Conservation (phyloP, 2,888 invertebrate species). For the Drosophila anomelani region DNA sequence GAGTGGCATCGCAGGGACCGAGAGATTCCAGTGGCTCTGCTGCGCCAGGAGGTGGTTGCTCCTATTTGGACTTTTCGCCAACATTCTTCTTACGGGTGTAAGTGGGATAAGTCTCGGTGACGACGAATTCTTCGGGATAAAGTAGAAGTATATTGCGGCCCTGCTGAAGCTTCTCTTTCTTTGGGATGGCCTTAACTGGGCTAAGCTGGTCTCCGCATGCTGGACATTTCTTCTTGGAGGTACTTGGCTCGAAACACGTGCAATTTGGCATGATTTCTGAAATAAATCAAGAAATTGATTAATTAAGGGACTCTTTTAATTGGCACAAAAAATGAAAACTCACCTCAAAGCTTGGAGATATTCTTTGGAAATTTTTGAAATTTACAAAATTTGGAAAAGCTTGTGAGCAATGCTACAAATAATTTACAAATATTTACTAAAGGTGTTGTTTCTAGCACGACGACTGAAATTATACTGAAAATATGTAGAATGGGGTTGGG, state of each 20-base stretch:
- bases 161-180: not conserved
- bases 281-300: not conserved
- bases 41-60: not conserved
- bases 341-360: too few relatives aligned
- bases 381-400: too few relatives aligned
- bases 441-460: too few relatives aligned
- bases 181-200: not conserved
- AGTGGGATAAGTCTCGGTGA: not conserved
- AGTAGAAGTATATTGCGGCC: not conserved
- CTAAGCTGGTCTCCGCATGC: not conserved
- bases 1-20: too few relatives aligned
- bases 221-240: not conserved
- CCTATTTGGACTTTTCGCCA: not conserved
- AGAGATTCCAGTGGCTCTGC: not conserved
- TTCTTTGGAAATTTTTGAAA: too few relatives aligned
- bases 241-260: not conserved
- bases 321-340: too few relatives aligned
- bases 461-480: too few relatives aligned
- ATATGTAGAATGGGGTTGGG: too few relatives aligned
- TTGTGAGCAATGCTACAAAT: too few relatives aligned
- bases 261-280: not conserved
- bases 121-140: not conserved
- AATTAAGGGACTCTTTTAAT: too few relatives aligned
- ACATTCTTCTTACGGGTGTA: not conserved
- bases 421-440: too few relatives aligned